Conservation (phyloP, 1,140 invertebrate genomes). For the Trichonephila clavipes region DNA sequence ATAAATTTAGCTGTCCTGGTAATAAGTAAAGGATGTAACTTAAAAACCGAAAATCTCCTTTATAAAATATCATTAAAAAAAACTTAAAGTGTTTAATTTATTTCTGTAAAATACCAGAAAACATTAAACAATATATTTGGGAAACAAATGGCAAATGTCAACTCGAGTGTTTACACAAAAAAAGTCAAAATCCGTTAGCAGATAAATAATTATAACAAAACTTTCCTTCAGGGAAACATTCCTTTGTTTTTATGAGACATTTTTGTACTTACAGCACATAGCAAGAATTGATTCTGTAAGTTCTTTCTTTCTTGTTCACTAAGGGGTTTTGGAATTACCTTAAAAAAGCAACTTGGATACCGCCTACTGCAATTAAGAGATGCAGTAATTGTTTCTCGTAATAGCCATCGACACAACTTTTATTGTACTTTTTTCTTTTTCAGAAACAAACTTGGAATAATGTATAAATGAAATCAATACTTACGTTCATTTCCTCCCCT, state of each 20-base stretch:
- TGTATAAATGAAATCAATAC: not conserved
- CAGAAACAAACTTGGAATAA: not conserved
- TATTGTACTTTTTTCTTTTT: not conserved
- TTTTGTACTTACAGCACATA: not conserved
- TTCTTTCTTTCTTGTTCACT: not conserved
- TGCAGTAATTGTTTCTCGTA: slow-evolving; percentile 17
- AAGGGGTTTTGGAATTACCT: not conserved
- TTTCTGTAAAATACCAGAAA: no score
- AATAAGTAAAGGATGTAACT: no score
- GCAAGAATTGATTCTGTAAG: slow-evolving; percentile 24
- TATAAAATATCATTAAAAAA: no score
- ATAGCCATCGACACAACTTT: not conserved
- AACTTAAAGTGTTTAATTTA: no score
- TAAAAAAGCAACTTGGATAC: not conserved
- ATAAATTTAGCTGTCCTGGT: no score
- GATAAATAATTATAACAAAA: slow-evolving; percentile 24
- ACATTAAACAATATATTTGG: no score
- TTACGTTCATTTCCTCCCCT: not conserved
- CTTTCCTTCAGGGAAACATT: not conserved
- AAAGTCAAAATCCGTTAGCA: slow-evolving; percentile 7
- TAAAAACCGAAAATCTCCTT: no score
- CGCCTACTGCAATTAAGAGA: slow-evolving; percentile 28
- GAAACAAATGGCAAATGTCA: no score
- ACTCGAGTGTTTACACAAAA: not conserved
- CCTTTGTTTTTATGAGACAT: not conserved